Evolutionary conservation across 2,113 vertebrate genomes (phyloP).

Genomic region (Oryzias javanicus): DNA sequence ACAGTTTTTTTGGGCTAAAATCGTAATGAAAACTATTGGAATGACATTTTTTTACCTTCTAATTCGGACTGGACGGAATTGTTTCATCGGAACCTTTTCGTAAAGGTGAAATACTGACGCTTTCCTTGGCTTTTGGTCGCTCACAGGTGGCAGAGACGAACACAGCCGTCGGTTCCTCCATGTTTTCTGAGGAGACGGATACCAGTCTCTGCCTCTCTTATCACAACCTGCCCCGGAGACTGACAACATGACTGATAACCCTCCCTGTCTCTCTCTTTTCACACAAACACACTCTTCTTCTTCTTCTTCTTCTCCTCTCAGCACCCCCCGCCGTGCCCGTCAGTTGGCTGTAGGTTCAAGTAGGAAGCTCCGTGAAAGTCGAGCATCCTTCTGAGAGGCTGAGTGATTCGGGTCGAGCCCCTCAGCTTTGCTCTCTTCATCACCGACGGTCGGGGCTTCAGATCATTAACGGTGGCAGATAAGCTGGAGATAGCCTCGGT

Average conservation of each 20-base stretch:
- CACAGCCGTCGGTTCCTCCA: no score
- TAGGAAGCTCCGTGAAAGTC: constrained; percentile 23
- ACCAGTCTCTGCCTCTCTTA: constrained; percentile 55
- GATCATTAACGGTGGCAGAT: constrained; percentile 39
- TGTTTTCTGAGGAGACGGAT: constrained; percentile 32
- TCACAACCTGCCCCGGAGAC: constrained; percentile 59
- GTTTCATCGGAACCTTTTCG: no score
- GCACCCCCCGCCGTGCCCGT: neutral
- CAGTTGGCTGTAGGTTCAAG: constrained; percentile 27
- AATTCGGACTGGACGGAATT: no score
- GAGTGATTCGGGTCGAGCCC: constrained; percentile 42
- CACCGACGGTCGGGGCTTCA: constrained; percentile 34
- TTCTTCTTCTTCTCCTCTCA: constrained; percentile 12
- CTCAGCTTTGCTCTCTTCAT: constrained; percentile 39
- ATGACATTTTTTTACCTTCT: no score
- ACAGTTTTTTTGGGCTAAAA: no score
- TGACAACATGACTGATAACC: constrained; percentile 66
- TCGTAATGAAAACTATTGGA: no score
- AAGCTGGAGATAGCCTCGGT: constrained; percentile 47
- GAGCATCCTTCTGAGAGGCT: constrained; percentile 20
- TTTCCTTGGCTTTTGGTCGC: neutral
- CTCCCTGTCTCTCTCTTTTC: constrained; percentile 30
- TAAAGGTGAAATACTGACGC: no score
- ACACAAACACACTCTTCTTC: constrained; percentile 27
- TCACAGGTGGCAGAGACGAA: constrained; percentile 52